Base-by-base conservation (phyloP, 2,797 vertebrate genomes). In the Molossus molossus region DNA sequence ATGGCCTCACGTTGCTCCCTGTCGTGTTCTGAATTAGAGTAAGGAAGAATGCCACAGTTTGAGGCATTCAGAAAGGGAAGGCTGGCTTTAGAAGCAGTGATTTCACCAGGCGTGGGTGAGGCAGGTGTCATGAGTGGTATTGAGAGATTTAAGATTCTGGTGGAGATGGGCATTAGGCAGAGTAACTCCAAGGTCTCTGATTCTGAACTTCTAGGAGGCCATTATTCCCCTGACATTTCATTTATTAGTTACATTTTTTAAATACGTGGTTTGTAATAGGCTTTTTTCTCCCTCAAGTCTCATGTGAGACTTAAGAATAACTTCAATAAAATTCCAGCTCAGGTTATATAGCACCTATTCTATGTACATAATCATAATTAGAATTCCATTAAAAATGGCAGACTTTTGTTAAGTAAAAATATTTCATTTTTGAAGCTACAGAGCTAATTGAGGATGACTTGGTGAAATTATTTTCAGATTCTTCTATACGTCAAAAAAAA, bases 401-500 rank as follows among this genome's bases (percentile, higher is more conserved):
- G 27, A n/a, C 18, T 27, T 79, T 95, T 70, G 2, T 67, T 67
- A 76, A 82, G 48, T 25, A 13, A 60, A 91, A 88, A 50, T 62
- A 55, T 87, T 92, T 91, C 83, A 48, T 76, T 76, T 81, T 45
- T 82, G 50, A 48, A 69, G n/a, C 11, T 60, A 70, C 23, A 77
- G 11, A 77, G 14, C 15, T 90, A 83, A 89, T 0, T 53, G 45
- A 37, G 14, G 55, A 67, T 83, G 33, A 60, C 11, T 82, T 27
- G 12, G 48, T 75, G 33, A 92, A 82, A 64, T 82, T 90, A 60
- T 81, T 87, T 91, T 75, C n/a, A 69, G 12, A 53, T 81, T 77
- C 25, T 84, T 65, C 9, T 73, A 18, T 80, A 40, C 1, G 60
- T 91, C 9, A 14, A 17, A 48, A 60, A 48, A 79, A 33, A 13